Percentiles rank a stretch among this genome's conserved stretches.
Evolutionary conservation across 2,113 vertebrate genomes (phyloP).

Genomic region (Oncorhynchus gorbuscha): DNA sequence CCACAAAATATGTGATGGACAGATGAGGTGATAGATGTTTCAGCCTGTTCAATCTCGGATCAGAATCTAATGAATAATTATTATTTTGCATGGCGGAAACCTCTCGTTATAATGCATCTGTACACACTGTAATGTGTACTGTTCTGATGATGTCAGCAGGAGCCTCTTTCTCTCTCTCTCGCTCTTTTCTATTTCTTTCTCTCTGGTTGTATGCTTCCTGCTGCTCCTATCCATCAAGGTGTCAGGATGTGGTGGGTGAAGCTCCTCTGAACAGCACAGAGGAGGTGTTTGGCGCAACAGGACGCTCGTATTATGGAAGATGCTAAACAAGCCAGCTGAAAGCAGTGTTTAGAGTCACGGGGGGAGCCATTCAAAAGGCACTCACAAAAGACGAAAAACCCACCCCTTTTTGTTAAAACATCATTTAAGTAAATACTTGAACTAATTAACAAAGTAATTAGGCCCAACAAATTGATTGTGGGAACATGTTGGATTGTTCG

Average conservation of each 20-base stretch:
- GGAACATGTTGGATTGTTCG: conserved; percentile 52
- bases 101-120: no score
- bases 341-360: conserved; percentile 40
- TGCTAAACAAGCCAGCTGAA: no score
- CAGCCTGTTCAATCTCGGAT: no score
- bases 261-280: no score
- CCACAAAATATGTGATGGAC: no score
- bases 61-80: no score
- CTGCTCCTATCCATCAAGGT: conserved; percentile 68
- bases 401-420: conserved; percentile 34
- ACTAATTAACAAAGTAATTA: conserved; percentile 72
- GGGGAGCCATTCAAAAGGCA: conserved; percentile 66
- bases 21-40: no score
- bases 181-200: conserved; percentile 6
- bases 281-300: no score
- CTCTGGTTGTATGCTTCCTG: conserved; percentile 61
- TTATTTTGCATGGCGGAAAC: no score
- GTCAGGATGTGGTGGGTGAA: conserved; percentile 63
- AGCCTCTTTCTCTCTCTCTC: conserved; percentile 18
- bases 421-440: conserved; percentile 55
- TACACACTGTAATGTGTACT: not conserved
- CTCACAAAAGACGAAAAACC: no score
- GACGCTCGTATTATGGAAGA: not conserved
- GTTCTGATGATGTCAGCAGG: not conserved
- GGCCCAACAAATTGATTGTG: conserved; percentile 63